These are phyloP conservation scores for Cryptoprocta ferox DNA, from an alignment of 2,797 vertebrate genomes.

Conservation along the genomic window DNA sequence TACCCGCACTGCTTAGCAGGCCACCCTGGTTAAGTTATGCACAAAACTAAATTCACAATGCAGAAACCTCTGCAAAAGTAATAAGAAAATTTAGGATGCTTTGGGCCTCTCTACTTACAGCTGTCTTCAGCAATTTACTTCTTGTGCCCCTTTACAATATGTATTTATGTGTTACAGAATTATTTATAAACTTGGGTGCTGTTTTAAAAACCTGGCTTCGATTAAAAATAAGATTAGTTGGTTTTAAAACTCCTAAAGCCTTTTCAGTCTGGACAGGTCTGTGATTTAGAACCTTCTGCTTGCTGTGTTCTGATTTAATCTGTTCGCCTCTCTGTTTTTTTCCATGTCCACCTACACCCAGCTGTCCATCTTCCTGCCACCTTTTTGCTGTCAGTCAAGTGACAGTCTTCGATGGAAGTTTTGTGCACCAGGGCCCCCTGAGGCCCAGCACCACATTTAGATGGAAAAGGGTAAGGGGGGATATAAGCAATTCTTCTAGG, in stretches of 20 bases:
- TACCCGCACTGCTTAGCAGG: not conserved
- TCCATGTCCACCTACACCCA: slow-evolving; percentile 86
- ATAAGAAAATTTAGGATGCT: not conserved
- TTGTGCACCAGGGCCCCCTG: slow-evolving; percentile 83
- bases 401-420: slow-evolving; percentile 85
- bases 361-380: slow-evolving; percentile 87
- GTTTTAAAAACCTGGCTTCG: not conserved
- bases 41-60: slow-evolving; percentile 17
- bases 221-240: slow-evolving; percentile 23
- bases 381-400: slow-evolving; percentile 88
- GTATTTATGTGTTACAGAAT: slow-evolving; percentile 6
- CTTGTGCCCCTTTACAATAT: not conserved
- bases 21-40: not conserved
- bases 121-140: not conserved
- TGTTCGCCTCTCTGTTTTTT: slow-evolving; percentile 79
- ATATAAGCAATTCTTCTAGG: slow-evolving; percentile 75
- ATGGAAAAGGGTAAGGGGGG: not conserved
- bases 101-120: not conserved
- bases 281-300: slow-evolving; percentile 57
- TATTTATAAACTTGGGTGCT: slow-evolving; percentile 38
- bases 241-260: not conserved
- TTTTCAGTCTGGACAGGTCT: slow-evolving; percentile 51
- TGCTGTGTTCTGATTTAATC: slow-evolving; percentile 78
- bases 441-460: slow-evolving; percentile 82
- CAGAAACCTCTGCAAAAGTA: not conserved